Conservation (phyloP, 1,140 invertebrate species). For the Leptoteleia sp. region DNA sequence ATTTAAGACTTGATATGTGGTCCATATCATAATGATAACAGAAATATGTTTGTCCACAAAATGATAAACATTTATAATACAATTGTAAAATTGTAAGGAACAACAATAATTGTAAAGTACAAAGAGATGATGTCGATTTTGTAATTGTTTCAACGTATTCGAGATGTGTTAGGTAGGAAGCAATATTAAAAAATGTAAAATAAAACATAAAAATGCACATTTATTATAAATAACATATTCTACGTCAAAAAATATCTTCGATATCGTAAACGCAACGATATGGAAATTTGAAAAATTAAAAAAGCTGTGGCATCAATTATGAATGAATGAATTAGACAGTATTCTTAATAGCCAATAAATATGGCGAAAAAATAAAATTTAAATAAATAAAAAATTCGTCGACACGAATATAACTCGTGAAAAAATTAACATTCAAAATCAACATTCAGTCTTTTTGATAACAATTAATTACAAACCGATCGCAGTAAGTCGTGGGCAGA, state of each 20-base stretch:
- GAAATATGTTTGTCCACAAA: no score
- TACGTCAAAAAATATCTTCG: slow-evolving; percentile 10
- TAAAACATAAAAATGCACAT: slow-evolving; percentile 17
- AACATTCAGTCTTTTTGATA: slow-evolving; percentile 41
- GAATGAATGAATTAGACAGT: no score
- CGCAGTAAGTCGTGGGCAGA: slow-evolving; percentile 13
- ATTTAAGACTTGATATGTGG: no score
- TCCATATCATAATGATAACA: no score
- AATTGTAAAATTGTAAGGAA: no score
- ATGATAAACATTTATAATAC: no score
- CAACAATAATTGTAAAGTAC: neutral
- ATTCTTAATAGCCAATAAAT: no score
- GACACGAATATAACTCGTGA: slow-evolving; percentile 14
- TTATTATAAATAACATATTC: slow-evolving; percentile 9
- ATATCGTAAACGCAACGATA: neutral
- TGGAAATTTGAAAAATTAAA: no score
- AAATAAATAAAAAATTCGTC: neutral
- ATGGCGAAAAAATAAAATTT: no score
- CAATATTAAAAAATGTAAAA: slow-evolving; percentile 12
- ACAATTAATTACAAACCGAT: slow-evolving; percentile 26
- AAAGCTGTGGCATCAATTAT: no score
- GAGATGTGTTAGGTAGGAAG: slow-evolving; percentile 3
- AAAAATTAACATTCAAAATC: slow-evolving; percentile 30
- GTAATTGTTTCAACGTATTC: no score
- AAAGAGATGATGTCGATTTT: no score